Percentiles rank a stretch among this genome's conserved stretches.
phyloP scores from a whole-genome alignment of 2,797 vertebrate genomes.

The Poeciliopsis infans region DNA sequence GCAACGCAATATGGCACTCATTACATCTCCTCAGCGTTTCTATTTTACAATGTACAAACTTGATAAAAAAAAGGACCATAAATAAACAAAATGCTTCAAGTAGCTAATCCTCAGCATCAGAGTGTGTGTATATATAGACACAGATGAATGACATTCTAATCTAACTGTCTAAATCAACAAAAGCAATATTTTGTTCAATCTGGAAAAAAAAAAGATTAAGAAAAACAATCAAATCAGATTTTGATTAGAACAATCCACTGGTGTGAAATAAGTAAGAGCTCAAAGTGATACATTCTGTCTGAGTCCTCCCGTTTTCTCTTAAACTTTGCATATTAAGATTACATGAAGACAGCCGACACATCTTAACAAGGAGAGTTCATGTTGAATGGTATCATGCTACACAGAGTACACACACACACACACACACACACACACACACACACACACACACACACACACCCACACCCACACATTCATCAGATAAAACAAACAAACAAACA shows the following conservation, averaged over 20 bases:
- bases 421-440: slow-evolving; percentile 13
- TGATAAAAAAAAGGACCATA: slow-evolving; percentile 97
- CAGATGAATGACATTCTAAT: slow-evolving; percentile 53
- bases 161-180: slow-evolving; percentile 60
- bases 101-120: slow-evolving; percentile 89
- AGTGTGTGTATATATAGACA: slow-evolving; percentile 54
- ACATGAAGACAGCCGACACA: slow-evolving; percentile 87
- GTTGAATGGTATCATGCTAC: slow-evolving; percentile 50
- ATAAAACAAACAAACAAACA: slow-evolving; percentile 26
- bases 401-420: slow-evolving; percentile 22
- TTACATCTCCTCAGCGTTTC: slow-evolving; percentile 87
- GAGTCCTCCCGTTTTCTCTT: slow-evolving; percentile 70
- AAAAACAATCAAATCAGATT: slow-evolving; percentile 79
- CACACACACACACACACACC: slow-evolving; percentile 24
- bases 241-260: slow-evolving; percentile 83
- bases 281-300: slow-evolving; percentile 86
- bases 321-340: slow-evolving; percentile 92
- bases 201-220: slow-evolving; percentile 62
- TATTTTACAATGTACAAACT: slow-evolving; percentile 99
- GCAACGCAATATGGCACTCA: slow-evolving; percentile 87
- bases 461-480: slow-evolving; percentile 15
- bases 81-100: slow-evolving; percentile 98
- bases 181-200: slow-evolving; percentile 73
- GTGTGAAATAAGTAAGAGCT: slow-evolving; percentile 86
- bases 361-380: slow-evolving; percentile 82